Conservation (phyloP, 2,113 vertebrate genomes). For the Rhynchopsitta pachyrhyncha region DNA sequence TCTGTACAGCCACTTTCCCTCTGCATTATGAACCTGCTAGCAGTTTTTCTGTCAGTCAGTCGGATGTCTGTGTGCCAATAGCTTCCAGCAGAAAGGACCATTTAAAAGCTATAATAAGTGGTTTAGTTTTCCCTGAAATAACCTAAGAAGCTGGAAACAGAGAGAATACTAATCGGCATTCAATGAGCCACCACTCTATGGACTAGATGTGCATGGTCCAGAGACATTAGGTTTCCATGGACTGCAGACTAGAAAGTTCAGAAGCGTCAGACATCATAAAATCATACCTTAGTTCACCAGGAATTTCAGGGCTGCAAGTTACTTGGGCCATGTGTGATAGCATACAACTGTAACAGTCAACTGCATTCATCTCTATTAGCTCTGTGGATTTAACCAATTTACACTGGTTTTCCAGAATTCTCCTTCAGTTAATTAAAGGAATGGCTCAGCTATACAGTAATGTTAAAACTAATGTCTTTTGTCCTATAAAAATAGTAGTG, state of each 20-base stretch:
- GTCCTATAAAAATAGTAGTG: not conserved
- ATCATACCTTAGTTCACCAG: not conserved
- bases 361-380: not conserved
- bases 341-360: not conserved
- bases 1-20: not conserved
- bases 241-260: not conserved
- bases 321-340: not conserved
- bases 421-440: not conserved
- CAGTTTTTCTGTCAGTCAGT: not conserved
- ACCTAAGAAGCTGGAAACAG: not conserved
- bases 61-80: not conserved
- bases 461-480: rapidly evolving
- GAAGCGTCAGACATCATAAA: not conserved
- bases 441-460: not conserved
- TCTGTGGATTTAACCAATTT: not conserved
- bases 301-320: not conserved
- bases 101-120: not conserved
- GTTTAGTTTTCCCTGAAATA: not conserved
- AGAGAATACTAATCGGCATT: not conserved
- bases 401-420: not conserved
- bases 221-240: rapidly evolving
- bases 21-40: not conserved
- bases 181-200: rapidly evolving
- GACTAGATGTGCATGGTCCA: rapidly evolving
- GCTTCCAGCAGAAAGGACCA: not conserved